A percentile compares a stretch with the other conserved stretches of the same genome.
Evolutionary conservation across 2,888 invertebrate species (phyloP).

Genomic region (Lepas anatifera): DNA sequence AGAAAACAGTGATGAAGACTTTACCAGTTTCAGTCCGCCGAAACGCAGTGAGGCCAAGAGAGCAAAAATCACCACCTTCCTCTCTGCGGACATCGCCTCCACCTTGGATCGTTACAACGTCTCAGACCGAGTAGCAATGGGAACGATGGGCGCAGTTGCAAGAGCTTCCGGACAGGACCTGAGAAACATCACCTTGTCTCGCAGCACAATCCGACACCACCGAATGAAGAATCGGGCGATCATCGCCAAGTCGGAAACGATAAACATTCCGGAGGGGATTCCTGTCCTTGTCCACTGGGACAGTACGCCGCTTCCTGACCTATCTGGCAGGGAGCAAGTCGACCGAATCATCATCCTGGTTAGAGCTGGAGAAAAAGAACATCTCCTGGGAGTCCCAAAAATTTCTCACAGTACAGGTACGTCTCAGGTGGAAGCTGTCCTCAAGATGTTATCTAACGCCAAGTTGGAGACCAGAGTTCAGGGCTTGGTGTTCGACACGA

Average conservation of each 20-base stretch:
- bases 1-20: no score
- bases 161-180: neutral
- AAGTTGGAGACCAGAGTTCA: neutral
- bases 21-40: no score
- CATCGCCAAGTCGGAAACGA: neutral
- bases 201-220: neutral
- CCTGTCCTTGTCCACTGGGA: neutral
- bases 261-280: neutral
- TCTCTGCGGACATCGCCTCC: neutral
- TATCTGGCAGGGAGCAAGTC: neutral
- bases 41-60: no score
- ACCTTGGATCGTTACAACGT: neutral
- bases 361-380: neutral
- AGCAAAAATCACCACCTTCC: neutral
- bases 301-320: neutral
- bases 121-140: neutral
- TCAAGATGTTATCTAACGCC: neutral
- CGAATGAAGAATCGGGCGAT: neutral
- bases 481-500: slow-evolving; percentile 14
- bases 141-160: neutral
- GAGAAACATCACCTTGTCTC: neutral
- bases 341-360: slow-evolving; percentile 2
- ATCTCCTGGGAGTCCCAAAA: slow-evolving; percentile 12
- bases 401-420: neutral
- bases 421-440: neutral